A percentile compares a stretch with the other conserved stretches of the same genome.
phyloP scores from a whole-genome alignment of 1,140 invertebrate genomes.

The roundworm (Caenorhabditis elegans) region DNA sequence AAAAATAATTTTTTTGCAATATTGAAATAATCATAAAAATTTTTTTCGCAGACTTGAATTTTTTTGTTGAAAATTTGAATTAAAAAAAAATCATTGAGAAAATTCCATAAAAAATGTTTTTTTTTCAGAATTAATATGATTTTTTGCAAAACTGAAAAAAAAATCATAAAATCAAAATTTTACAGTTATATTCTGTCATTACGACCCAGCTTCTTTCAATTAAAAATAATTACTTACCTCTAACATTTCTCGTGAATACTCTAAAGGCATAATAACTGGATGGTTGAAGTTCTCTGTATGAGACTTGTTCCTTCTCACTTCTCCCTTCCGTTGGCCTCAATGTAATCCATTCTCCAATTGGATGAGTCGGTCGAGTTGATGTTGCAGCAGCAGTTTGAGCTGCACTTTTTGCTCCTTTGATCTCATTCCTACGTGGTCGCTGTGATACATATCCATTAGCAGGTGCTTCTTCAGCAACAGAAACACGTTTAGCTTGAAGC shows the following conservation, averaged over 20 bases:
- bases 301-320: slow-evolving; percentile 42
- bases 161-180: too few relatives aligned
- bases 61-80: too few relatives aligned
- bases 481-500: slow-evolving; percentile 80
- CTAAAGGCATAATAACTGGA: slow-evolving; percentile 81
- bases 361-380: slow-evolving; percentile 49
- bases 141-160: too few relatives aligned
- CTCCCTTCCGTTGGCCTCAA: slow-evolving; percentile 48
- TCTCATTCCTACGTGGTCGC: slow-evolving; percentile 1
- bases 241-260: slow-evolving; percentile 87
- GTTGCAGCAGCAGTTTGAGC: slow-evolving; percentile 69
- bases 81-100: too few relatives aligned
- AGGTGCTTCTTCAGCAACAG: slow-evolving; percentile 7
- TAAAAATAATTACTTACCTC: slow-evolving; percentile 58
- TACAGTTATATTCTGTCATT: too few relatives aligned
- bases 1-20: too few relatives aligned
- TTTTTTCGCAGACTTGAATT: too few relatives aligned
- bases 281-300: slow-evolving; percentile 61
- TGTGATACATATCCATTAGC: not conserved
- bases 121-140: too few relatives aligned
- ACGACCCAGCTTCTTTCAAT: too few relatives aligned
- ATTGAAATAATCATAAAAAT: too few relatives aligned
- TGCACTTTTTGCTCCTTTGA: slow-evolving; percentile 19
- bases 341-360: slow-evolving; percentile 61
- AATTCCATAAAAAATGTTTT: too few relatives aligned